Evolutionary conservation across 2,888 invertebrate species (phyloP).

Genomic region (Ornithoptera priamus): DNA sequence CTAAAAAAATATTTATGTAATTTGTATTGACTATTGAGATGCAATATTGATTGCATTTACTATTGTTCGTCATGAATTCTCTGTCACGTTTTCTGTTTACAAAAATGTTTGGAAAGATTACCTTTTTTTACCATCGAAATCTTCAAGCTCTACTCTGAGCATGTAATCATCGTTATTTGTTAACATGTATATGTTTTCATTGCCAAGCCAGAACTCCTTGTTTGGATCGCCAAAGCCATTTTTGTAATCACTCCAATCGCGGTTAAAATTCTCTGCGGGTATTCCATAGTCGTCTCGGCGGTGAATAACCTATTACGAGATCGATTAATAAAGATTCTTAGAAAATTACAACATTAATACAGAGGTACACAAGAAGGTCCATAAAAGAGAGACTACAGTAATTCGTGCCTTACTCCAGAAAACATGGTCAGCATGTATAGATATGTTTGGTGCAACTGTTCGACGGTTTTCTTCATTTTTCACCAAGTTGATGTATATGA

Average conservation of each 20-base stretch:
- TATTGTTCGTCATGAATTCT: too few species aligned
- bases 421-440: too few species aligned
- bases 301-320: slow-evolving; percentile 87
- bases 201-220: slow-evolving; percentile 95
- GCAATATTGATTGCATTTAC: not conserved
- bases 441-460: not conserved
- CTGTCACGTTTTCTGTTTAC: too few species aligned
- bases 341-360: not conserved
- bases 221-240: slow-evolving; percentile 95
- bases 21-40: not conserved
- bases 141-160: slow-evolving; percentile 92
- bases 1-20: not conserved
- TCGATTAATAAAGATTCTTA: not conserved
- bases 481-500: not conserved
- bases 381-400: too few species aligned
- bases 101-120: slow-evolving; percentile 49
- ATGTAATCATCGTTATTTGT: slow-evolving; percentile 95
- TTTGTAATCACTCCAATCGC: slow-evolving; percentile 95
- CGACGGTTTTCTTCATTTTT: not conserved
- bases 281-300: slow-evolving; percentile 92
- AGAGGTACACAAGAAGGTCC: too few species aligned
- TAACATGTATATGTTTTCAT: slow-evolving; percentile 95
- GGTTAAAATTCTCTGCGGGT: slow-evolving; percentile 93
- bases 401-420: too few species aligned
- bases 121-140: slow-evolving; percentile 96